Evolutionary conservation across 2,113 vertebrate genomes (phyloP).

Genomic region (Vanacampus margaritifer): DNA sequence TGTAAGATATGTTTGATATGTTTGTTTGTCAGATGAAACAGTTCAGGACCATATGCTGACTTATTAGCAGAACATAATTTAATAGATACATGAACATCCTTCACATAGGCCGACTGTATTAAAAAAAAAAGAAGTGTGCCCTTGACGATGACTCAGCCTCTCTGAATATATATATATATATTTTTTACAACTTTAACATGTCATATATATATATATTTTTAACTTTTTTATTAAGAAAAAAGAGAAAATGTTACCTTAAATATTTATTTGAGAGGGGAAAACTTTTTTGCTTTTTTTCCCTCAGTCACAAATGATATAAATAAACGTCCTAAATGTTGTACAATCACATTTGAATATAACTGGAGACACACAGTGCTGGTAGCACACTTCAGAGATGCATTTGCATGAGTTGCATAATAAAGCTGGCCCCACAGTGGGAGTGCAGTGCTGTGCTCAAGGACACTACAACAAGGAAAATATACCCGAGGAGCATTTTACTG

Average conservation of each 20-base stretch:
- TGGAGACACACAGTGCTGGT: neutral
- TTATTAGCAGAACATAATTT: conserved; percentile 29
- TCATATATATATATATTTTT: conserved; percentile 25
- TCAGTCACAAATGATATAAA: neutral
- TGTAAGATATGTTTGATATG: conserved; percentile 30
- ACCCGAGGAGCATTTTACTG: neutral
- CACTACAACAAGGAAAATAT: conserved; percentile 17
- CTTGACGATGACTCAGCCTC: conserved; percentile 58
- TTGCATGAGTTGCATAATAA: conserved; percentile 27
- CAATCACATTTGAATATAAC: neutral
- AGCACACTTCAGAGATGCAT: conserved; percentile 12
- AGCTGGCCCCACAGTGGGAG: neutral
- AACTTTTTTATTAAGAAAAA: conserved; percentile 5
- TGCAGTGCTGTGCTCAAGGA: conserved; percentile 39
- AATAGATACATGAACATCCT: conserved; percentile 41
- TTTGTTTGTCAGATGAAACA: conserved; percentile 45
- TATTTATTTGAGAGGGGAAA: neutral
- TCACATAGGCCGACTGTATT: conserved; percentile 16
- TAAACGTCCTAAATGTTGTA: neutral
- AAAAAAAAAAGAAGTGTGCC: conserved; percentile 21
- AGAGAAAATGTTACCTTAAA: neutral
- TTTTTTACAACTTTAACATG: conserved; percentile 39
- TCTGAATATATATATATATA: conserved; percentile 41
- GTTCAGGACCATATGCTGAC: conserved; percentile 42
- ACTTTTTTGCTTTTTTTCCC: too few species aligned